Base-by-base conservation (phyloP, 1,140 invertebrate species). In the Vanessa tameamea region DNA sequence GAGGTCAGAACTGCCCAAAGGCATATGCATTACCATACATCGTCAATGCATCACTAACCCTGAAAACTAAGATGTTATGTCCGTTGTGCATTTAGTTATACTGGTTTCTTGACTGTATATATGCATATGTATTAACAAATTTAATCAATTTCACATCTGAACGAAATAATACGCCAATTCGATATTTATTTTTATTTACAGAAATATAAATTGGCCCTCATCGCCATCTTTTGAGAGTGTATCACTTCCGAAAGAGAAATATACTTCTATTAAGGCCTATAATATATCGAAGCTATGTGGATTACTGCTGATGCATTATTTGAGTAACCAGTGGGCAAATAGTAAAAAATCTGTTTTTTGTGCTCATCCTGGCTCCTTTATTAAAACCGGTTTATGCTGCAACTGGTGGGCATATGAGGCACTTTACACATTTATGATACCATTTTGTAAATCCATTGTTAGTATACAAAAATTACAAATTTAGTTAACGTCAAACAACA, bases 391-490 rank as follows among this genome's bases (percentile, higher is more conserved):
- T 59, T 47, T 99, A n/a, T 92, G 95, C 20, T 93, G 96, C 31
- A 94, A 97, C 89, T 98, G 97, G 95, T 98, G 97, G 97, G 80
- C 96, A 0, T 98, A 96, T 71, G 93, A 95, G 80, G 68, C 97
- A 0, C 82, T 98, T 0, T 98, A 97, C 88, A 93, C 94, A 15
- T 31, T 97, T 0, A 97, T 97, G 61, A 93, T 96, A 59, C 98
- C 98, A n/a, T 99, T 99, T 87, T 98, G 97, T 5, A 99, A 99
- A 93, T 96, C 97, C n/a, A 87, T 98, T 94, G 97, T 98, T 93
- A 94, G 95, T 93, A 64, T 14, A 9, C 37, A 43, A 9, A 1
- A 43, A 43, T 43, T 43, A 43, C 1, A 43, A 3, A 43, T 43
- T 9, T 3, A 43, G 37, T 43, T 5, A 8, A 9, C 37, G 9